Percentiles rank a stretch among this genome's conserved stretches.
Evolutionary conservation across 1,140 invertebrate genomes (phyloP).

Genomic region (Formica exsecta): DNA sequence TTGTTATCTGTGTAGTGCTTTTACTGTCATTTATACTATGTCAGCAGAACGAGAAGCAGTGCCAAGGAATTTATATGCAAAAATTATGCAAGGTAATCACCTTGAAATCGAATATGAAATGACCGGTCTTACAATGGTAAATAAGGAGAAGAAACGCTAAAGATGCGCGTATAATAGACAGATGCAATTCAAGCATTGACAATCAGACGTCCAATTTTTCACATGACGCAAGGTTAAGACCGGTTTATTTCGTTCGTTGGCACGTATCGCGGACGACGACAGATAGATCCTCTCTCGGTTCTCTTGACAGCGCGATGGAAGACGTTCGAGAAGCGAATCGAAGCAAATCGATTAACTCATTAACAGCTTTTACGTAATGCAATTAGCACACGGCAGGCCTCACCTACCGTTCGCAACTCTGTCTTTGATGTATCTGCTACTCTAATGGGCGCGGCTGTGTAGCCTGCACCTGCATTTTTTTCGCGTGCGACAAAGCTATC

Average conservation of each 20-base stretch:
- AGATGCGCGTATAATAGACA: background rate
- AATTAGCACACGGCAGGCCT: slow-evolving; percentile 75
- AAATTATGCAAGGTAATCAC: slow-evolving; percentile 26
- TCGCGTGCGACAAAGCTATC: slow-evolving; percentile 30
- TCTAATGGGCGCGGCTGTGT: slow-evolving; percentile 63
- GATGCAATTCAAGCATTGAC: background rate
- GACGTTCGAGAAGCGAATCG: slow-evolving; percentile 4
- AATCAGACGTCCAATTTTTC: slow-evolving; percentile 18
- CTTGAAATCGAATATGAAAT: slow-evolving; percentile 30
- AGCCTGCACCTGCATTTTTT: slow-evolving; percentile 74
- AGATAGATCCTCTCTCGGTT: slow-evolving; percentile 9
- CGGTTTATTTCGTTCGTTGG: slow-evolving; percentile 67
- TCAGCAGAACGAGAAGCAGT: background rate
- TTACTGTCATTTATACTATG: background rate
- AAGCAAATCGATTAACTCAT: slow-evolving; percentile 57
- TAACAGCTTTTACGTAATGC: slow-evolving; percentile 76
- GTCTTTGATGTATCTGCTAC: slow-evolving; percentile 33
- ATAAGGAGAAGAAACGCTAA: background rate
- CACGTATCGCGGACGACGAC: slow-evolving; percentile 25
- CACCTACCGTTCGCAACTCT: slow-evolving; percentile 33
- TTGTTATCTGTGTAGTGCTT: slow-evolving; percentile 2
- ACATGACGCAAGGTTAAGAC: slow-evolving; percentile 66
- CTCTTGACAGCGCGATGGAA: slow-evolving; percentile 23
- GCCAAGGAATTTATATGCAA: slow-evolving; percentile 18
- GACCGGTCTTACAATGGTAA: background rate